Evolutionary conservation across 37 sponge, comb jelly and placozoan species (phyloP), one percentile per base, ranked within the genome.

Genomic region (Agelas oroides): DNA sequence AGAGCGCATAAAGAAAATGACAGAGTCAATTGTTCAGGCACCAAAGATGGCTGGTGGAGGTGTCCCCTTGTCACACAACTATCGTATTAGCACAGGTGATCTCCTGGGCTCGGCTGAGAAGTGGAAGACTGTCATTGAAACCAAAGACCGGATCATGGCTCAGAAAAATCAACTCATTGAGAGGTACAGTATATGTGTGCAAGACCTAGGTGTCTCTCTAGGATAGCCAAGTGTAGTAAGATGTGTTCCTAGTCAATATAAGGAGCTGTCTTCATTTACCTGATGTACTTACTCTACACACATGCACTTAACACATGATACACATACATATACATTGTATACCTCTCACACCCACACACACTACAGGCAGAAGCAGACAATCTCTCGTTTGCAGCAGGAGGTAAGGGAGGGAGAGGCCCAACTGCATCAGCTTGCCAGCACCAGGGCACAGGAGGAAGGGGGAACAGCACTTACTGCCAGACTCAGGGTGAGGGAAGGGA

Each of bases 151-250:
- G 16, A 76, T 90, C 24, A 59, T 90, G 41, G 59, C 3, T 16
- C 86, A 90, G 58, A 90, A 90, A 60, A 83, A 78, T 41, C 33
- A 53, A 12, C 65, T 84, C 11, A 84, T 90, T 40, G 90, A 83
- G n/a, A 90, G 86, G 90, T 88, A 39, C 32, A 27, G 71, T 21
- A 20, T 21, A 24, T 8, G 8, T 46, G 46, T 46, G 46, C n/a
- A n/a, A n/a, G n/a, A n/a, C n/a, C n/a, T n/a, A n/a, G n/a, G n/a
- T n/a, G n/a, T n/a, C n/a, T n/a, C n/a, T n/a, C n/a, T n/a, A n/a
- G n/a, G n/a, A n/a, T n/a, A n/a, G n/a, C n/a, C n/a, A n/a, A n/a
- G n/a, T n/a, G n/a, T n/a, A n/a, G n/a, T n/a, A n/a, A n/a, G n/a
- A n/a, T n/a, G n/a, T n/a, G n/a, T n/a, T n/a, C n/a, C n/a, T n/a